phyloP scores from a whole-genome alignment of 2,797 vertebrate genomes.

The Sarcophilus harrisii region DNA sequence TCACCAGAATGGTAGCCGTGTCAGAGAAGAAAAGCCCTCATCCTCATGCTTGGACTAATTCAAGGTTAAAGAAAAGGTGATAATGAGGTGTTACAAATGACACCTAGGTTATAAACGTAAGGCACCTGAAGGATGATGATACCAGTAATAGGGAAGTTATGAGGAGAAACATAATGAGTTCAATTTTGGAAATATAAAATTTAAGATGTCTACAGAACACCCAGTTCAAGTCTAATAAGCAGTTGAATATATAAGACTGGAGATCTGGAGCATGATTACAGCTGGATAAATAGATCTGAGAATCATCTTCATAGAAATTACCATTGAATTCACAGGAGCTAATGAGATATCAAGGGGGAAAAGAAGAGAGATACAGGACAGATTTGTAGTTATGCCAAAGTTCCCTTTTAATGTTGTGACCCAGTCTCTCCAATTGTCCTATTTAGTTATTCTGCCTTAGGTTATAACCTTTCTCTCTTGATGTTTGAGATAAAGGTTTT shows the following conservation, averaged over 20 bases:
- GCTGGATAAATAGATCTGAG: background rate
- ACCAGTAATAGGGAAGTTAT: background rate
- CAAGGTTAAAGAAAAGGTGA: background rate
- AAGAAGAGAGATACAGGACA: background rate
- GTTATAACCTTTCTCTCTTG: too few relatives aligned
- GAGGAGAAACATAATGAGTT: background rate
- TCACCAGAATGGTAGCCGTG: background rate
- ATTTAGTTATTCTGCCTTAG: too few relatives aligned
- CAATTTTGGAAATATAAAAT: background rate
- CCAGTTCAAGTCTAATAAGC: background rate
- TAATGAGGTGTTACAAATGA: background rate
- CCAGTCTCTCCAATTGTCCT: too few relatives aligned
- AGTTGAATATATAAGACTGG: background rate
- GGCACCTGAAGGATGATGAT: background rate
- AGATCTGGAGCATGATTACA: background rate
- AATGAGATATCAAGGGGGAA: background rate
- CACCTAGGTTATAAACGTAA: background rate
- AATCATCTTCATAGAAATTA: background rate
- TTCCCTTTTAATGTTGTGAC: too few relatives aligned
- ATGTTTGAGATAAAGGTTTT: too few relatives aligned
- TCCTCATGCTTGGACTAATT: background rate
- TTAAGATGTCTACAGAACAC: too few relatives aligned
- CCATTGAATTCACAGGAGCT: background rate
- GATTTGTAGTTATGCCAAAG: too few relatives aligned
- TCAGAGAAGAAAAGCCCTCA: background rate